Conservation (phyloP, 2,113 vertebrate species). For the Columbina picui region DNA sequence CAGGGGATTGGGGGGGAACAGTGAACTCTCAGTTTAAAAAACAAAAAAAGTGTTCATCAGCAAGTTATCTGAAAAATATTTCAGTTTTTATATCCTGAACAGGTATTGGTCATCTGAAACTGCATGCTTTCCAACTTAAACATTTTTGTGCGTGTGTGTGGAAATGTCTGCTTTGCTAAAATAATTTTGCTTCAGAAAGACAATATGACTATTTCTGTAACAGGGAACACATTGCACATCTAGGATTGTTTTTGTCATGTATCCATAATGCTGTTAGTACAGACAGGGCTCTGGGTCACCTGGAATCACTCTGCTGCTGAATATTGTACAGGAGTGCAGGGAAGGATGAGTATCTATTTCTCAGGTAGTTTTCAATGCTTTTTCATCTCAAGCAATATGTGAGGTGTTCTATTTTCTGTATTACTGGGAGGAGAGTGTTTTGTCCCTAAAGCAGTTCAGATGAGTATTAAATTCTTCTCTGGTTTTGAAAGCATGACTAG, state of each 20-base stretch:
- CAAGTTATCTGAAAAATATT: not conserved
- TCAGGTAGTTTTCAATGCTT: not conserved
- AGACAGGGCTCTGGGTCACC: rapidly evolving
- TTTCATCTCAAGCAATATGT: not conserved
- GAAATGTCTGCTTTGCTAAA: not conserved
- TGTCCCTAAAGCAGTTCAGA: not conserved
- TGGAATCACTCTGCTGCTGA: not conserved
- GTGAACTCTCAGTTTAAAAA: not conserved
- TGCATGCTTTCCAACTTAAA: not conserved
- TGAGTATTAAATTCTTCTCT: not conserved
- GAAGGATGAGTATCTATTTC: not conserved
- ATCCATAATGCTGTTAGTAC: not conserved
- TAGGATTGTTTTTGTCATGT: not conserved
- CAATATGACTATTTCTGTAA: not conserved
- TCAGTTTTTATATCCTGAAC: not conserved
- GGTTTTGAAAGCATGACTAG: not conserved
- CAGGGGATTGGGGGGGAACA: not conserved
- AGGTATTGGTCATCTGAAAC: not conserved
- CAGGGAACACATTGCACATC: not conserved
- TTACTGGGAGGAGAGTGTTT: not conserved
- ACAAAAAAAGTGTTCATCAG: not conserved
- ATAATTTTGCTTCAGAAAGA: not conserved
- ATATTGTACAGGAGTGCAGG: not conserved
- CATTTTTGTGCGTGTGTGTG: not conserved
- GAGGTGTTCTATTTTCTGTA: not conserved